Percentiles rank a stretch among this genome's conserved stretches.
phyloP scores from a whole-genome alignment of 2,113 vertebrate species.

The Cochlearius cochlearius region DNA sequence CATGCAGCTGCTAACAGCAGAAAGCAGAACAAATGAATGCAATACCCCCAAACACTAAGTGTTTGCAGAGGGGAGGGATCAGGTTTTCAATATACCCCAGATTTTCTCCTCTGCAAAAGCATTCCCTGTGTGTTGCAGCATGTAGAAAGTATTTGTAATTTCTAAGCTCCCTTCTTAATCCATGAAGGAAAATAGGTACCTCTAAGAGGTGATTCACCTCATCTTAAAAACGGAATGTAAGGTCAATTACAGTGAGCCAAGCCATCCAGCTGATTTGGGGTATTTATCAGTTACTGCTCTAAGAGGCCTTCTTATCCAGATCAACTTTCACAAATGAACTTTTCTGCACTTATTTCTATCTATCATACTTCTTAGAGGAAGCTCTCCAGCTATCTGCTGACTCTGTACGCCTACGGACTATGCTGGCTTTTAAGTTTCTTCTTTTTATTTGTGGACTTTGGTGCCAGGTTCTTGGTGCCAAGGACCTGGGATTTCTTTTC shows the following conservation, averaged over 20 bases:
- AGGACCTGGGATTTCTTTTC: not conserved
- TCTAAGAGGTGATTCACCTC: not conserved
- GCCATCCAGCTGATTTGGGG: no score
- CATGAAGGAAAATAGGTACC: not conserved
- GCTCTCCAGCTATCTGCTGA: not conserved
- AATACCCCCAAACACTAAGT: not conserved
- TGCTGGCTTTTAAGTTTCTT: not conserved
- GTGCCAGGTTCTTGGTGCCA: not conserved
- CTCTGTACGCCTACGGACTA: not conserved
- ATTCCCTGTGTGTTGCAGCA: not conserved
- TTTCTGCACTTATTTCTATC: not conserved
- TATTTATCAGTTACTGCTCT: not conserved
- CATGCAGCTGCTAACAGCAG: not conserved
- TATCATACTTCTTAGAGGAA: not conserved
- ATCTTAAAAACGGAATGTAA: not conserved
- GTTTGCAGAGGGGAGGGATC: not conserved
- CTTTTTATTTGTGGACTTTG: not conserved
- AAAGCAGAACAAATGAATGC: not conserved
- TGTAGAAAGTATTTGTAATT: not conserved
- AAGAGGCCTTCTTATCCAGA: not conserved
- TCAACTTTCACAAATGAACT: not conserved
- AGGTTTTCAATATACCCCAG: not conserved
- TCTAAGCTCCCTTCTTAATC: not conserved
- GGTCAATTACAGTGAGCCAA: not conserved
- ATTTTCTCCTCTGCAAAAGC: not conserved